Base-by-base conservation (phyloP, 2,797 vertebrate genomes). In the Gallinago stenura region DNA sequence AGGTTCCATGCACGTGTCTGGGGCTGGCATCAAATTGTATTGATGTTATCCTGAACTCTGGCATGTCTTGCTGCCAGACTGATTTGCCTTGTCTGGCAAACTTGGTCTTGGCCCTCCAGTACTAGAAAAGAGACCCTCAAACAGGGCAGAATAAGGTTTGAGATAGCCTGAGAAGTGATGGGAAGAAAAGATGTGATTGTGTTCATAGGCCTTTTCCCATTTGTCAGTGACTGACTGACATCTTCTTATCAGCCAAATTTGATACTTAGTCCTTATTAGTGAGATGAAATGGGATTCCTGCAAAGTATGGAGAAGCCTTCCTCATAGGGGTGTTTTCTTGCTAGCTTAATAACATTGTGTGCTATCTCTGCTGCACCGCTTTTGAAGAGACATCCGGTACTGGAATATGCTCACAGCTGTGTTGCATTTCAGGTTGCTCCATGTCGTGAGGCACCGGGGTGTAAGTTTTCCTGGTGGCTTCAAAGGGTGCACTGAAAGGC, bases 341-440 rank as follows among this genome's bases (percentile, higher is more conserved):
- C 11, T 22, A 15, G 20, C 12, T 17, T 51, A 78, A 43, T 39
- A 81, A 30, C 21, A 24, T 21, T 31, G 18, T 26, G 19, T 51
- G 43, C n/a, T 83, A 12, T 35, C 15, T 61, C 41, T 15, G 13
- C 45, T 65, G 39, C 57, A 57, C 17, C n/a, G 54, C 12, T 93
- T 91, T 81, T 51, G 26, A 50, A 41, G 24, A 82, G 50, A 54
- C 4, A 7, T 50, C 15, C 1, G 0, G 58, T 56, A 48, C 66
- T 51, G 45, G 35, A 77, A 66, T 26, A 6, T 21, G 14, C 41
- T 82, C 58, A 79, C 89, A 87, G 73, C 86, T 82, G 80, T 82
- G 66, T 76, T 96, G 64, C 73, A 66, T 95, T 95, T 96, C 93
- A 89, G 66, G 86, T 91, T 96, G 33, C 62, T 92, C 48, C 70